phyloP scores from a whole-genome alignment of 1,140 invertebrate genomes.

The Drosophila tropicalis region DNA sequence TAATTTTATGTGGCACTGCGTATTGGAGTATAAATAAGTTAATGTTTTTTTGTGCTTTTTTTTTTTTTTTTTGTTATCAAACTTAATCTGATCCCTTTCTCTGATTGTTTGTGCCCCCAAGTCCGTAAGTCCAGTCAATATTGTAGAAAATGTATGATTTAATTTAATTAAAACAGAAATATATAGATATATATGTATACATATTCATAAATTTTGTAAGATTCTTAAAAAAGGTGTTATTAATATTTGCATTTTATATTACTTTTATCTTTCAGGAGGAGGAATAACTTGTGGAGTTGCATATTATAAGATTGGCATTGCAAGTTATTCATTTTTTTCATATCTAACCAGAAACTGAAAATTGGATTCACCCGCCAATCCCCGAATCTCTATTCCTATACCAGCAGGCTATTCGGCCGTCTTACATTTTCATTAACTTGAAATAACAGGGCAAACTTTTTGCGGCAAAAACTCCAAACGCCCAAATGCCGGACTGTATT shows the following conservation, averaged over 20 bases:
- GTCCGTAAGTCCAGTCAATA: not conserved
- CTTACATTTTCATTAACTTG: slow-evolving; percentile 75
- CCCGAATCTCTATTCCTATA: not conserved
- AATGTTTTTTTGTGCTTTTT: not conserved
- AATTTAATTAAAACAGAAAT: not conserved
- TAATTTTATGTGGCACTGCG: not conserved
- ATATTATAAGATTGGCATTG: not conserved
- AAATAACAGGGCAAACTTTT: slow-evolving; percentile 71
- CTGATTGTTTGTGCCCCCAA: not conserved
- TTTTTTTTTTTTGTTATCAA: not conserved
- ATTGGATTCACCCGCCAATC: not conserved
- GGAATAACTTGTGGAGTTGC: not conserved
- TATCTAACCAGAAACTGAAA: not conserved
- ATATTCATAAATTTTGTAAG: not conserved
- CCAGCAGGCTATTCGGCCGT: slow-evolving; percentile 12
- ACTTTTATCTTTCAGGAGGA: no score
- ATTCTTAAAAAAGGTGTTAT: not conserved
- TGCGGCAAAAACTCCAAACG: slow-evolving; percentile 25
- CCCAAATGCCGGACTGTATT: not conserved
- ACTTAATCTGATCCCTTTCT: not conserved
- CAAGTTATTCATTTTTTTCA: not conserved
- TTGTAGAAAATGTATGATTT: slow-evolving; percentile 1
- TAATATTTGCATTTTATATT: no score
- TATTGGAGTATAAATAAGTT: not conserved
- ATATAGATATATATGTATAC: not conserved